Evolutionary conservation across 2,113 vertebrate genomes (phyloP).

Genomic region (Arvicanthis niloticus): DNA sequence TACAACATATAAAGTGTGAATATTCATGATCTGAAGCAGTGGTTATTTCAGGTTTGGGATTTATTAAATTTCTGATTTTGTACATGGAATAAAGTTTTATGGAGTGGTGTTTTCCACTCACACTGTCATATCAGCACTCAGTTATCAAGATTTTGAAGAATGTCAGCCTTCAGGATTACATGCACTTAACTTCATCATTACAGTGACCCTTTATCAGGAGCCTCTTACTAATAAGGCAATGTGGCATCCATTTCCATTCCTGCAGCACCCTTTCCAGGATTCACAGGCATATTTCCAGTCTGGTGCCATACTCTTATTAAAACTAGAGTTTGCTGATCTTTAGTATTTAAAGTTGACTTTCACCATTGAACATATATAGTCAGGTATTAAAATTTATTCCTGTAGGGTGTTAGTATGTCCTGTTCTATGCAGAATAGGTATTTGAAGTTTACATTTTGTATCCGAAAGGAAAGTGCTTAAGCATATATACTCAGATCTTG

Average conservation of each 20-base stretch:
- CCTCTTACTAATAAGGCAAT: background rate
- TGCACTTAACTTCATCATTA: background rate
- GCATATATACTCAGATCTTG: background rate
- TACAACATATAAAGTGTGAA: background rate
- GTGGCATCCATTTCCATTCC: no score
- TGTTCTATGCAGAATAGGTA: background rate
- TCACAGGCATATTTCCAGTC: background rate
- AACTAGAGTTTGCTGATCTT: background rate
- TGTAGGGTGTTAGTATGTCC: background rate
- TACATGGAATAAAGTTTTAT: background rate
- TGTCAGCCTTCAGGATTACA: background rate
- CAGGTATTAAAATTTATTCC: background rate
- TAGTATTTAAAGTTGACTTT: conserved; percentile 41
- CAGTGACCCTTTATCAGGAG: background rate
- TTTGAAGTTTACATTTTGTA: background rate
- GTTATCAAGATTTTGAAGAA: background rate
- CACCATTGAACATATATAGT: background rate
- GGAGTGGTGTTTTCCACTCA: background rate
- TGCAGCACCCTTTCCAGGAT: background rate
- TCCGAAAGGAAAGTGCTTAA: background rate
- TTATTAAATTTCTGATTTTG: background rate
- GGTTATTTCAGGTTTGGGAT: background rate
- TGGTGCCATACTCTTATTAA: background rate
- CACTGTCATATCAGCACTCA: background rate
- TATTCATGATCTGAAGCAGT: background rate